These are phyloP conservation scores for Gobio gobio DNA, from an alignment of 2,113 vertebrate species.

Conservation along the genomic window DNA sequence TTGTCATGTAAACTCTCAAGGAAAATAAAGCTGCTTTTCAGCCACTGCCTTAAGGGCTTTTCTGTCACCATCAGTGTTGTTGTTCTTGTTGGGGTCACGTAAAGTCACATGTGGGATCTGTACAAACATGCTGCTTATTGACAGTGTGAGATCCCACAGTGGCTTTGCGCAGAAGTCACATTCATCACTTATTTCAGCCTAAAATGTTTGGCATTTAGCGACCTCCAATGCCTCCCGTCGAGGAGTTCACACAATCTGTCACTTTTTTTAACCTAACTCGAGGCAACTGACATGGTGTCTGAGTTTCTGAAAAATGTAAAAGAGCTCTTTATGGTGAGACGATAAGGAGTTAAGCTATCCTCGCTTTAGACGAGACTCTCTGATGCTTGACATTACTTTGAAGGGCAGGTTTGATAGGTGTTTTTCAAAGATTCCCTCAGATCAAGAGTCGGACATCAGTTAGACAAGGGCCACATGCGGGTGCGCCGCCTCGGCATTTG, in stretches of 20 bases:
- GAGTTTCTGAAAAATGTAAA: constrained; percentile 28
- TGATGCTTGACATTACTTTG: constrained; percentile 50
- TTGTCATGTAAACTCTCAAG: constrained; percentile 13
- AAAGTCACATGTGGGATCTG: constrained; percentile 18
- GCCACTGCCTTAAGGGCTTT: constrained; percentile 2
- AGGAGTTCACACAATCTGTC: background rate
- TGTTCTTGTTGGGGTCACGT: constrained; percentile 32
- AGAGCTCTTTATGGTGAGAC: background rate
- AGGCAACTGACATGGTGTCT: background rate
- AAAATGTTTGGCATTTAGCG: background rate
- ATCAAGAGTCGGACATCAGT: constrained; percentile 60
- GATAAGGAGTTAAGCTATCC: constrained; percentile 24
- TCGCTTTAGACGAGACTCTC: constrained; percentile 28
- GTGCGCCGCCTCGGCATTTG: constrained; percentile 49
- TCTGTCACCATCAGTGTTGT: constrained; percentile 25
- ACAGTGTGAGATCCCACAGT: constrained; percentile 11
- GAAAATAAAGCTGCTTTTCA: constrained; percentile 24
- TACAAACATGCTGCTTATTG: constrained; percentile 28
- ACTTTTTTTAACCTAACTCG: background rate
- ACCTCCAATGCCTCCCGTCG: background rate
- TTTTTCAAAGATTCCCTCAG: constrained; percentile 79
- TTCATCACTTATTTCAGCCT: background rate
- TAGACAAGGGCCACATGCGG: constrained; percentile 39
- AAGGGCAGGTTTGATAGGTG: constrained; percentile 74
- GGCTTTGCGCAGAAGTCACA: background rate